Conservation (phyloP, 2,113 vertebrate genomes). For the Petroica traversi region DNA sequence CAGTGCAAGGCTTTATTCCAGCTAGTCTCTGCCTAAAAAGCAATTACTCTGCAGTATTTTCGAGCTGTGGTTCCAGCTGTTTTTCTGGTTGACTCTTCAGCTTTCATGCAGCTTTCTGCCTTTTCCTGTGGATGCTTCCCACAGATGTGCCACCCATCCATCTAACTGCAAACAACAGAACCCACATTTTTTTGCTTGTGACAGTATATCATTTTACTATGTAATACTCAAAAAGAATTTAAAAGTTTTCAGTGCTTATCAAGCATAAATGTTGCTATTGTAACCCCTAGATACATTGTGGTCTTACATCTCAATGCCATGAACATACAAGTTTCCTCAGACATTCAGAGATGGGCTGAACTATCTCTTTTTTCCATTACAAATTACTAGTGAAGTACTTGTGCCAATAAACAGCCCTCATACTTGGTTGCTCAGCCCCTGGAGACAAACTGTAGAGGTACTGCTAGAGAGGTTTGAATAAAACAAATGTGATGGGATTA, state of each 20-base stretch:
- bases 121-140: neutral
- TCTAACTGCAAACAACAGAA: neutral
- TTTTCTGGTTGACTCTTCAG: constrained; percentile 9
- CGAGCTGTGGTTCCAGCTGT: constrained; percentile 19
- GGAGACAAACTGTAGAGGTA: neutral
- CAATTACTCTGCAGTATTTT: neutral
- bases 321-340: neutral
- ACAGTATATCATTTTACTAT: neutral
- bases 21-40: neutral
- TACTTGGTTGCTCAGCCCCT: neutral
- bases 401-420: neutral
- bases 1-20: constrained; percentile 11
- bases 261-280: neutral
- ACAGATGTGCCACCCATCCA: neutral
- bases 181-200: neutral
- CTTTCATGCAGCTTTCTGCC: constrained; percentile 2
- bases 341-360: neutral
- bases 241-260: neutral
- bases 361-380: neutral
- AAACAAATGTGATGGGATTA: neutral
- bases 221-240: neutral
- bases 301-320: neutral
- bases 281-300: neutral
- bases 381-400: neutral
- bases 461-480: neutral